Conservation (phyloP, 1,140 invertebrate species). For the Bombyx mandarina region DNA sequence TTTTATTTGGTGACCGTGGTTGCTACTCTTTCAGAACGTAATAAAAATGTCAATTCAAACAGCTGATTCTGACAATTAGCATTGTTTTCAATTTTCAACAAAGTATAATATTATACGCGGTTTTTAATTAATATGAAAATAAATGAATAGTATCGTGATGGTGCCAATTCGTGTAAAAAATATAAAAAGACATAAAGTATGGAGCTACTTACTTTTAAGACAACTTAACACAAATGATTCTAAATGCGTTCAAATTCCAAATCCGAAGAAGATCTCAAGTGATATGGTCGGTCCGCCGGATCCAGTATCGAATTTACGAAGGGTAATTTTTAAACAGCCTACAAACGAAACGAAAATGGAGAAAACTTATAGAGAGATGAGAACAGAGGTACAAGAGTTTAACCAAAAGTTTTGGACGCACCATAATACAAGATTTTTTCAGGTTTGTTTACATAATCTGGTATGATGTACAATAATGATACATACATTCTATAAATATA, state of each 20-base stretch:
- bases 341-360: slow-evolving; percentile 77
- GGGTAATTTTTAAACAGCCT: slow-evolving; percentile 76
- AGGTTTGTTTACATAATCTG: slow-evolving; percentile 27
- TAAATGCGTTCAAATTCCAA: slow-evolving; percentile 42
- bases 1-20: no score
- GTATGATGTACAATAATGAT: neutral
- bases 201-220: slow-evolving; percentile 7
- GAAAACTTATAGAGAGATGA: slow-evolving; percentile 74
- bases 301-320: slow-evolving; percentile 82
- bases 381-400: slow-evolving; percentile 81
- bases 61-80: slow-evolving; percentile 12
- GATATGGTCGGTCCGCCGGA: slow-evolving; percentile 84
- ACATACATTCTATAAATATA: no score
- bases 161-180: slow-evolving; percentile 2
- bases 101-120: neutral
- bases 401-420: slow-evolving; percentile 86
- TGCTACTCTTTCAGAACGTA: no score
- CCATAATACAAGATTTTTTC: slow-evolving; percentile 80
- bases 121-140: neutral
- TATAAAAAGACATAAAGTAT: slow-evolving; percentile 7
- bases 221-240: slow-evolving; percentile 32
- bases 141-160: neutral
- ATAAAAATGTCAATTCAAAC: neutral
- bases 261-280: slow-evolving; percentile 45
- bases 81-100: neutral